Conservation (phyloP, 2,797 vertebrate species). For the Sebastes minor region DNA sequence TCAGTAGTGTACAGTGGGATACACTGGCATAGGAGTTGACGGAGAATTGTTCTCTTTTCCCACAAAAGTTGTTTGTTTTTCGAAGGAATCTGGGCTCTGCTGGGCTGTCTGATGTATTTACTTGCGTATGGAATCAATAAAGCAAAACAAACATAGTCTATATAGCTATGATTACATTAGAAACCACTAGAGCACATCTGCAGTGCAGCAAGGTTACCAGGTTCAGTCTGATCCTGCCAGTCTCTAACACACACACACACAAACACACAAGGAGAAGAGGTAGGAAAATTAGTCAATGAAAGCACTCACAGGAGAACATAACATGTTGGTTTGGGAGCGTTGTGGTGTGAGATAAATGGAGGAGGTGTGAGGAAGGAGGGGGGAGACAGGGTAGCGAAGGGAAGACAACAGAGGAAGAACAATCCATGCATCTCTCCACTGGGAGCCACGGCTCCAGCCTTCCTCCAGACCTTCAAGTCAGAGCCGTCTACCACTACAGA, state of each 20-base stretch:
- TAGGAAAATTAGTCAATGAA: conserved; percentile 49
- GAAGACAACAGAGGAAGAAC: conserved; percentile 42
- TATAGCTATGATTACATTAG: conserved; percentile 48
- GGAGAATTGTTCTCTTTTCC: neutral
- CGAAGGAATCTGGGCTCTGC: neutral
- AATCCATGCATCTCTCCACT: conserved; percentile 55
- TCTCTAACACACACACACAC: neutral
- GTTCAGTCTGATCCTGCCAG: conserved; percentile 48
- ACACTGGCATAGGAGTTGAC: neutral
- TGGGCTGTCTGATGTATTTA: conserved; percentile 36
- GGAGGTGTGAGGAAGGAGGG: neutral
- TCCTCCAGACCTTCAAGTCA: conserved; percentile 64
- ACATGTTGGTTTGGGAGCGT: conserved; percentile 28
- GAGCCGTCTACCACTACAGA: conserved; percentile 52
- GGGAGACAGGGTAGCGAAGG: neutral
- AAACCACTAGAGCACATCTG: conserved; percentile 47
- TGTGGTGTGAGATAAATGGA: conserved; percentile 50
- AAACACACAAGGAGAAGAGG: neutral
- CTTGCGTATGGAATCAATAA: conserved; percentile 46
- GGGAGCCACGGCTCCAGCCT: conserved; percentile 54
- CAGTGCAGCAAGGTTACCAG: conserved; percentile 61
- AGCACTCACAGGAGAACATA: conserved; percentile 43
- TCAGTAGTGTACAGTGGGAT: neutral
- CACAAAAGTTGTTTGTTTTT: conserved; percentile 17
- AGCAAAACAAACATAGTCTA: conserved; percentile 39